These are phyloP conservation scores for Cottoperca gobio DNA, from an alignment of 2,797 vertebrate species.

Conservation along the genomic window DNA sequence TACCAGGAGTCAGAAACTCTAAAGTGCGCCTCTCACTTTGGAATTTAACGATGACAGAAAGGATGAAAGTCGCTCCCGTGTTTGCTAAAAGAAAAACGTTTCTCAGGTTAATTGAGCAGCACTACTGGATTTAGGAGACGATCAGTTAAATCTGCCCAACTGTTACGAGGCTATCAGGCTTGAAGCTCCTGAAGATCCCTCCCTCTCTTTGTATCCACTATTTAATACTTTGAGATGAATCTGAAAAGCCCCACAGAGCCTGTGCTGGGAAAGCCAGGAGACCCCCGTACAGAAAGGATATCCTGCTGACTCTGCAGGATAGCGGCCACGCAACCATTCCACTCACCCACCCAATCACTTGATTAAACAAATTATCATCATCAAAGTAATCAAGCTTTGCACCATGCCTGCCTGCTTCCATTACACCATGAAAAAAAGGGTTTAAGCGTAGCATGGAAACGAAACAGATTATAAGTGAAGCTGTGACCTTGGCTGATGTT, in stretches of 20 bases:
- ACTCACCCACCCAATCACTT: conserved; percentile 60
- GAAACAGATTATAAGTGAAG: conserved; percentile 53
- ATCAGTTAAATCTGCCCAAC: neutral
- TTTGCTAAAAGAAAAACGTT: neutral
- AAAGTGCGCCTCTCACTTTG: neutral
- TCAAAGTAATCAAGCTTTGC: conserved; percentile 69
- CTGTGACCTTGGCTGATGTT: conserved; percentile 60
- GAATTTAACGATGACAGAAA: neutral
- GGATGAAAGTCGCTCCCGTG: neutral
- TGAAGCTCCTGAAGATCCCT: conserved; percentile 1
- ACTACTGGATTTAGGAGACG: neutral
- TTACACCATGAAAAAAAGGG: conserved; percentile 64
- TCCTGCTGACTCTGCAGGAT: conserved; percentile 40
- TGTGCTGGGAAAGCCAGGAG: conserved; percentile 10
- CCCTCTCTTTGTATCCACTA: conserved; percentile 4
- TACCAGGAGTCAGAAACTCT: neutral
- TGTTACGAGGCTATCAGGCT: neutral
- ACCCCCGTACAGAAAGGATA: conserved; percentile 15
- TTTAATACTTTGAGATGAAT: conserved; percentile 33
- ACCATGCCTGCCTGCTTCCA: conserved; percentile 41
- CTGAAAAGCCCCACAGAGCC: conserved; percentile 15
- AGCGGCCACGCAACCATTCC: conserved; percentile 40
- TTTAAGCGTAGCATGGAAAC: conserved; percentile 56
- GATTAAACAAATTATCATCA: conserved; percentile 75
- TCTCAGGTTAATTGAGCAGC: neutral